Base-by-base conservation (phyloP, 2,797 vertebrate genomes). In the Notoglanidium macrostoma region DNA sequence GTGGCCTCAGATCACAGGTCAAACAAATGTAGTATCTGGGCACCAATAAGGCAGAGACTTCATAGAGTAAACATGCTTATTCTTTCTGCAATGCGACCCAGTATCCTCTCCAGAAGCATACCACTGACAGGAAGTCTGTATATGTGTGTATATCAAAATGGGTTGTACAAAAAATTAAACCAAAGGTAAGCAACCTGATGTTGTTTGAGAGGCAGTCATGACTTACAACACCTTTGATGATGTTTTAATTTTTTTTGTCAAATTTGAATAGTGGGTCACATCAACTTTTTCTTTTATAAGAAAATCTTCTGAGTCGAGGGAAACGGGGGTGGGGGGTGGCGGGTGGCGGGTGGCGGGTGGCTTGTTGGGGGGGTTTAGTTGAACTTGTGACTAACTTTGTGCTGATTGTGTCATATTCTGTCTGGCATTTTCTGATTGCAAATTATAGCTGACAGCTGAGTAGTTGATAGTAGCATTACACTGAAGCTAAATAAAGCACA, bases 401-500 rank as follows among this genome's bases (percentile, higher is more conserved):
- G 74, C 73, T 87, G 82, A 87, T 87, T 87, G 73, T 87, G 63
- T 3, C n/a, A n/a, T 23, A 77, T 84, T 84, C 73, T 68, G 19
- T 57, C 63, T 61, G n/a, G 51, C 54, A 61, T 59, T 78, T 51
- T 26, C 61, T 87, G 87, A 84, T 87, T 87, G 82, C 82, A 87
- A 78, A 87, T 84, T 72, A 79, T 51, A 23, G 87, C 72, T 51
- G 73, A 57, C 32, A 84, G 86, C 61, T 26, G 49, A 83, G 61
- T 51, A 84, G 73, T 59, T 74, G 55, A 78, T 87, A 84, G 4
- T 90, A 91, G 92, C 88, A 94, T 92, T 92, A 90, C 90, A 89
- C 89, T 91, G 92, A 93, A 91, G 92, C 89, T 92, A 93, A 95
- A 93, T 89, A 92, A 94, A 93, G 90, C 80, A 90, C 87, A 91